Evolutionary conservation across 2,113 vertebrate species (phyloP).

Genomic region (Oryzias celebensis): DNA sequence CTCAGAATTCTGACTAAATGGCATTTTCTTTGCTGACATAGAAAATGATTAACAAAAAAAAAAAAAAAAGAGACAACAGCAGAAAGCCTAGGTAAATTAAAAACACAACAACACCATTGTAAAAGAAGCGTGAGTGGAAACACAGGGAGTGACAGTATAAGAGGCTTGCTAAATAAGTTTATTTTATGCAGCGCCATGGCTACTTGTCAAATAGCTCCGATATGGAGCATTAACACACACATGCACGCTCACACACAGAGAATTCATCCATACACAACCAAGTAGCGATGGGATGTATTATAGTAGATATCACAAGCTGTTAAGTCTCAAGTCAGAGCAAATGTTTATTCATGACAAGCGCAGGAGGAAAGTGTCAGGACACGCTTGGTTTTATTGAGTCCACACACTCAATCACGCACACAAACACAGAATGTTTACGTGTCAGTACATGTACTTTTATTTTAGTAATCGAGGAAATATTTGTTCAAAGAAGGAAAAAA

Average conservation of each 20-base stretch:
- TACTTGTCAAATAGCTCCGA: conserved; percentile 48
- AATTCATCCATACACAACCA: conserved; percentile 13
- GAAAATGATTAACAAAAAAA: conserved; percentile 15
- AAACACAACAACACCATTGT: conserved; percentile 30
- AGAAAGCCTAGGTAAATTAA: conserved; percentile 5
- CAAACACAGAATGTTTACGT: no score
- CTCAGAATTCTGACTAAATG: neutral
- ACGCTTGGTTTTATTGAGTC: conserved; percentile 6
- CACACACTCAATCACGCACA: no score
- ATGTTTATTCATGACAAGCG: conserved; percentile 58
- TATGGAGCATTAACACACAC: conserved; percentile 41
- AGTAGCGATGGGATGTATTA: conserved; percentile 38
- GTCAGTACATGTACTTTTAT: no score
- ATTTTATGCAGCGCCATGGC: conserved; percentile 54
- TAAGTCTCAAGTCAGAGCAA: conserved; percentile 46
- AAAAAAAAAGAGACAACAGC: neutral
- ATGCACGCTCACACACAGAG: conserved; percentile 14
- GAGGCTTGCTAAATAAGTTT: conserved; percentile 45
- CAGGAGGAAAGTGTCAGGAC: conserved; percentile 35
- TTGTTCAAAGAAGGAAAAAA: no score
- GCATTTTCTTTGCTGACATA: conserved; percentile 29
- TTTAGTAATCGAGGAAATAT: no score
- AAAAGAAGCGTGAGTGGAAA: conserved; percentile 25
- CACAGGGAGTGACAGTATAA: conserved; percentile 23
- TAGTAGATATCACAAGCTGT: conserved; percentile 55